Evolutionary conservation across 64 coral and sea anemone genomes (phyloP), one percentile per base, ranked within the genome.

Genomic region (Porites lutea): DNA sequence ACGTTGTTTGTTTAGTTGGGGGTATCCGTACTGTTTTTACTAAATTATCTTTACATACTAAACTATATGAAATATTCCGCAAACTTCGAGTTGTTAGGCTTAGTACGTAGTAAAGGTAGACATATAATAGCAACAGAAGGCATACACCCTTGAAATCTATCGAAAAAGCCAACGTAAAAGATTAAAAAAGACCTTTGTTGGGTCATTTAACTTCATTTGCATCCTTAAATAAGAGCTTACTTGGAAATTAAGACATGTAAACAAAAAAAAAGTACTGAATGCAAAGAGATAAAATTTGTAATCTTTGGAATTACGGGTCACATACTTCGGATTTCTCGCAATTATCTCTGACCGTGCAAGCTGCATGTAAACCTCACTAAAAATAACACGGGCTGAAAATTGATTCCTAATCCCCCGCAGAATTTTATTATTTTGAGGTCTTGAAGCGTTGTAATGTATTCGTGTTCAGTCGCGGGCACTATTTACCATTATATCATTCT

Each of bases 201-300:
- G 43, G 11, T 46, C 52, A 58, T 37, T 37, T 37, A 37, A 37
- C 27, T 37, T 37, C 27, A 11, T 78, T 23, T 65, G 62, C 13
- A 65, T 18, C 18, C 4, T 16, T 18, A 55, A 23, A 43, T 6
- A 45, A 57, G 52, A 64, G 45, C 43, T 10, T 67, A 16, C 81
- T 84, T 69, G 15, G 62, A 84, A 68, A 84, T 69, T 52, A 46
- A 68, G n/a, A 68, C 64, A 84, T 84, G 81, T 69, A 51, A 84
- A 84, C 81, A 48, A 84, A 68, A 50, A 66, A 23, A 51, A 51
- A 76, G 13, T 5, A 12, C 27, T 57, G n/a, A 13, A 76, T 13
- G 48, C 46, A 51, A 3, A 76, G 48, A 4, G 16, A 76, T 51
- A 52, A 3, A 76, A 76, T 52, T 76, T 76, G 4, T 21, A 5